A percentile compares a stretch with the other conserved stretches of the same genome.
Conservation (phyloP, 2,113 vertebrate genomes). For the Gallinago undulata region DNA sequence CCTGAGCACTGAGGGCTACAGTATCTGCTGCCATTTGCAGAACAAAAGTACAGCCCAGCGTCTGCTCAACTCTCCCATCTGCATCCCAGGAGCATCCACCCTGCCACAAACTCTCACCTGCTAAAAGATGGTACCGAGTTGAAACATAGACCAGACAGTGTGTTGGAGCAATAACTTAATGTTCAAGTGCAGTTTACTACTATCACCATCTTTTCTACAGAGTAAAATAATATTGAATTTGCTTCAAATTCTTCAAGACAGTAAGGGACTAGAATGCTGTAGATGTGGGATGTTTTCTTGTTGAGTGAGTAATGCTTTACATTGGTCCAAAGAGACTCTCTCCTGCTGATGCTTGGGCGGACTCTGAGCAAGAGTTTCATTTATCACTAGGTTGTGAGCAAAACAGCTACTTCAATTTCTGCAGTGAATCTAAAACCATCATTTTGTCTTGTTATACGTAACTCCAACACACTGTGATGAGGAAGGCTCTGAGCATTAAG, state of each 20-base stretch:
- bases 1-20: not conserved
- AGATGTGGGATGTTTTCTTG: not conserved
- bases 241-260: not conserved
- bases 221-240: not conserved
- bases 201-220: not conserved
- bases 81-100: not conserved
- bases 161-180: not conserved
- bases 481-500: not conserved
- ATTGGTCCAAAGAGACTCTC: not conserved
- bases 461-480: not conserved
- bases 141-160: not conserved
- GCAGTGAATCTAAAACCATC: not conserved
- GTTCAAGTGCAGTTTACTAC: not conserved
- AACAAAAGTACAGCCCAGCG: not conserved
- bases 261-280: not conserved
- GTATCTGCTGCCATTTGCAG: not conserved
- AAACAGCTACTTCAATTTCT: not conserved
- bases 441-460: not conserved
- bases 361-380: not conserved
- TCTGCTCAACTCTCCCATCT: not conserved
- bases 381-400: not conserved
- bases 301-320: not conserved
- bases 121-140: not conserved
- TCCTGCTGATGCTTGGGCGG: not conserved
- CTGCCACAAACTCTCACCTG: not conserved